Base-by-base conservation (phyloP, 1,140 invertebrate genomes). In the Ladona fulva region DNA sequence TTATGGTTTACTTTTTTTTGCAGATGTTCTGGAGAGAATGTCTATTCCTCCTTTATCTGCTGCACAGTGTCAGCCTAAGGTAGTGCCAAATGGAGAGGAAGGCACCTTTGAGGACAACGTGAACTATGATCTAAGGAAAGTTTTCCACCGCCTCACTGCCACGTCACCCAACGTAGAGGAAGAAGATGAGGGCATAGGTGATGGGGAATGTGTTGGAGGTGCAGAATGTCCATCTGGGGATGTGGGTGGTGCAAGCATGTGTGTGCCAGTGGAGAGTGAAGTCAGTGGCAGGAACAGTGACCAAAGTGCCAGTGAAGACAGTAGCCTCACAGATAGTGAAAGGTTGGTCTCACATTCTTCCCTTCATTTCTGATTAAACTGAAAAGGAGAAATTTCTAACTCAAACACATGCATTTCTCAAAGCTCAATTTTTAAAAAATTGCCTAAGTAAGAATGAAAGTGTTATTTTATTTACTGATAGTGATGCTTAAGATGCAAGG, bases 231-330 rank as follows among this genome's bases (percentile, higher is more conserved):
- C 3, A 19, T 16, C 52, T 66, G 12, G 3, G 1, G 74, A 25
- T 3, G 16, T 19, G 5, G 12, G 5, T 14, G 24, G 12, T 74
- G 25, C 10, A 22, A 10, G 74, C 0, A 75, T 75, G 74, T 75
- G 52, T 66, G 52, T 52, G 44, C 44, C 44, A 8, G 74, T 14
- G n/a, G 24, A 75, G 24, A 75, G 24, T 37, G 24, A 25, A 75
- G 29, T 25, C 1, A 75, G 29, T 25, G 16, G 74, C 29, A 25
- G 24, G 16, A 80, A 82, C 76, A 82, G 85, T 78, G 89, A 90
- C 81, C 90, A 91, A 80, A 93, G 91, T 66, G 91, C 91, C 81
- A 92, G 90, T 82, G 92, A 94, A 82, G 92, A 94, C 82, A 92
- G 91, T 81, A 93, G 91, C 82, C 85, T 93, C 22, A 93, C 92